Percentiles rank a stretch among this genome's conserved stretches.
Evolutionary conservation across 2,797 vertebrate species (phyloP).

Genomic region (Rhinoraja longicauda): DNA sequence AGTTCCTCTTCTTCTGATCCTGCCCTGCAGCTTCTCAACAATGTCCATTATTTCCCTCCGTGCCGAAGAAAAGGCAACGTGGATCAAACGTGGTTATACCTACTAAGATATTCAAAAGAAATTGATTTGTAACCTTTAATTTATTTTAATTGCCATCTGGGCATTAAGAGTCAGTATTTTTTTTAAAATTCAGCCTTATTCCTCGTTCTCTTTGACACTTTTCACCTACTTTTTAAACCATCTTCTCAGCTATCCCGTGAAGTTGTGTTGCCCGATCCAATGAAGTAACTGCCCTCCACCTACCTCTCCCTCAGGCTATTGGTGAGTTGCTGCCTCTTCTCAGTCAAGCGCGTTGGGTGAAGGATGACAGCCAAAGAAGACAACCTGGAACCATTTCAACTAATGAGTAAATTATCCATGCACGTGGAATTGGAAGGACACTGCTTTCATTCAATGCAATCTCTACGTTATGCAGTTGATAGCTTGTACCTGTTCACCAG

Average conservation of each 20-base stretch:
- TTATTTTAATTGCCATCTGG: not conserved
- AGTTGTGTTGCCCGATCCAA: not conserved
- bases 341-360: not conserved
- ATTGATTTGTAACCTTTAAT: not conserved
- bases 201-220: not conserved
- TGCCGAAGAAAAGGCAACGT: not conserved
- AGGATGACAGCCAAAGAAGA: not conserved
- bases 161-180: not conserved
- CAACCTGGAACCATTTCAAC: not conserved
- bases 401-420: not conserved
- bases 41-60: not conserved
- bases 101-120: not conserved
- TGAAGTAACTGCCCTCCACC: not conserved
- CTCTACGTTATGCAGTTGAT: not conserved
- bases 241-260: not conserved
- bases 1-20: slow-evolving; percentile 12
- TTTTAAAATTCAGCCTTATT: not conserved
- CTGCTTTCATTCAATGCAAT: not conserved
- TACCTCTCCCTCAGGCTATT: not conserved
- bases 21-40: not conserved
- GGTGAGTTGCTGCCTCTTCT: not conserved
- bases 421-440: not conserved
- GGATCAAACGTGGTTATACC: not conserved
- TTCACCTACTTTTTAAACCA: not conserved
- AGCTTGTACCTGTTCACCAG: not conserved